Evolutionary conservation across 2,888 invertebrate species (phyloP).

Genomic region (Theretra japonica): DNA sequence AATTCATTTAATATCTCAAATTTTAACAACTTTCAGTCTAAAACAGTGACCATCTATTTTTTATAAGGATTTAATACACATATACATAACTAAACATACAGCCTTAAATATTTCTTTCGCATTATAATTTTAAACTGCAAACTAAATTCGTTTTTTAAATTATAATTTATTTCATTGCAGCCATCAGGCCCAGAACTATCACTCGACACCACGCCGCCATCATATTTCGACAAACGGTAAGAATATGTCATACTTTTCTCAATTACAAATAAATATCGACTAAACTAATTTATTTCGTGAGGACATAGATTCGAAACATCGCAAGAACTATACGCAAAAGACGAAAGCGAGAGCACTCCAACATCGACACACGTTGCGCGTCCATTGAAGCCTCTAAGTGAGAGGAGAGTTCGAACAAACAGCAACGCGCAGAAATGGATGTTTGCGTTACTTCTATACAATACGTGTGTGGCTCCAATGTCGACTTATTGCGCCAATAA

Average conservation of each 20-base stretch:
- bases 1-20: too few species aligned
- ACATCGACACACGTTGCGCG: conserved; percentile 32
- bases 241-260: conserved; percentile 34
- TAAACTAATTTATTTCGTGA: conserved; percentile 5
- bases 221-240: conserved; percentile 74
- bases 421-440: conserved; percentile 70
- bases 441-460: conserved; percentile 73
- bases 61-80: too few species aligned
- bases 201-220: conserved; percentile 62
- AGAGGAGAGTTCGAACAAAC: conserved; percentile 28
- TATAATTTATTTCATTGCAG: conserved; percentile 49
- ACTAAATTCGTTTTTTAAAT: neutral
- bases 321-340: conserved; percentile 52
- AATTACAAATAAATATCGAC: neutral
- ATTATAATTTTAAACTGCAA: too few species aligned
- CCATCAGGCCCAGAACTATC: conserved; percentile 63
- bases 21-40: too few species aligned
- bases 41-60: too few species aligned
- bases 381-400: conserved; percentile 40
- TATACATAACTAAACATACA: too few species aligned
- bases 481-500: conserved; percentile 73
- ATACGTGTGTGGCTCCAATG: conserved; percentile 75
- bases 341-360: conserved; percentile 32
- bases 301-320: conserved; percentile 63
- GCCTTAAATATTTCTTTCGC: too few species aligned